phyloP scores from a whole-genome alignment of 2,113 vertebrate species.

The Gracilinanus agilis region DNA sequence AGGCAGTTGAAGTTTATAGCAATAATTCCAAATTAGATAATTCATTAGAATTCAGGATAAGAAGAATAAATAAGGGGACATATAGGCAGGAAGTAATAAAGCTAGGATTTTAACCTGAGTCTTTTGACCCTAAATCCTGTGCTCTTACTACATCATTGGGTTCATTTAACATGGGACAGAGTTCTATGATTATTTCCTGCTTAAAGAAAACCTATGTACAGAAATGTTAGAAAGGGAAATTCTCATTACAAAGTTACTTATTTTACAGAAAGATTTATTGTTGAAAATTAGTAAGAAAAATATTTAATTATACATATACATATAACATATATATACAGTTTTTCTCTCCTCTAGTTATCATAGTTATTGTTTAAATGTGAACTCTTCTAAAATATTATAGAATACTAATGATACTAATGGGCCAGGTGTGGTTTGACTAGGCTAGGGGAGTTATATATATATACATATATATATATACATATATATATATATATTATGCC shows the following conservation, averaged over 20 bases:
- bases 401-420: background rate
- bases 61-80: background rate
- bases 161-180: background rate
- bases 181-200: background rate
- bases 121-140: background rate
- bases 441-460: background rate
- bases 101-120: background rate
- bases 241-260: background rate
- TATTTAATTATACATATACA: background rate
- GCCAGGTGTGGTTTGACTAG: background rate
- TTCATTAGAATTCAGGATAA: background rate
- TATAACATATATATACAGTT: background rate
- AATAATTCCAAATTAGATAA: background rate
- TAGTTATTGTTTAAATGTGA: background rate
- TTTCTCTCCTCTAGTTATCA: background rate
- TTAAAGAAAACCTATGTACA: background rate
- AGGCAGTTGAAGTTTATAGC: background rate
- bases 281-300: background rate
- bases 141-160: background rate
- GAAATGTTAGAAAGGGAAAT: background rate
- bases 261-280: background rate
- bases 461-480: background rate
- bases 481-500: background rate
- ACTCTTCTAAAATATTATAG: background rate
- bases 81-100: background rate